These are phyloP conservation scores for Thomomys bottae DNA, from an alignment of 2,113 vertebrate genomes.

Conservation along the genomic window DNA sequence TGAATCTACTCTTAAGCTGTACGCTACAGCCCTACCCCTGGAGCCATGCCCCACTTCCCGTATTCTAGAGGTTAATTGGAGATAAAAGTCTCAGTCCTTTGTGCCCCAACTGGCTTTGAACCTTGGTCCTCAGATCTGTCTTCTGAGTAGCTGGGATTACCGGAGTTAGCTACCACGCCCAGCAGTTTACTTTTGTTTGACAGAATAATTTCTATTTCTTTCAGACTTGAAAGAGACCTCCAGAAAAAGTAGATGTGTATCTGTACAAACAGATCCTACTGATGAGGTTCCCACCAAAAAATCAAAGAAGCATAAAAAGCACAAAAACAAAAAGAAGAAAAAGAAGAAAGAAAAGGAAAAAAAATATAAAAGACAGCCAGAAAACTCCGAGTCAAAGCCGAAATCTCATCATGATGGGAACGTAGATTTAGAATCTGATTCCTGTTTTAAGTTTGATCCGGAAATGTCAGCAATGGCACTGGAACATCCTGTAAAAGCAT, in stretches of 20 bases:
- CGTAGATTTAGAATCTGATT: conserved; percentile 85
- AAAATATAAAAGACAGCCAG: conserved; percentile 87
- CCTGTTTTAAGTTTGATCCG: conserved; percentile 86
- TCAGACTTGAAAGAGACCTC: conserved; percentile 85
- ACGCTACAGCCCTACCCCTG: too few species aligned
- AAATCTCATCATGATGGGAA: conserved; percentile 88
- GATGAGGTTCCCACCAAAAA: conserved; percentile 90
- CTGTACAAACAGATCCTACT: conserved; percentile 87
- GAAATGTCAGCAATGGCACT: conserved; percentile 74
- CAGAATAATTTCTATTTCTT: conserved; percentile 76
- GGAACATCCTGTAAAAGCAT: conserved; percentile 74
- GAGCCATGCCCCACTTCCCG: too few species aligned
- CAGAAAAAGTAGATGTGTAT: conserved; percentile 85
- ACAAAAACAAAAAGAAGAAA: conserved; percentile 96
- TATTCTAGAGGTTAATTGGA: too few species aligned
- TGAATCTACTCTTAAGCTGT: not conserved
- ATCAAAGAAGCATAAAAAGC: conserved; percentile 97
- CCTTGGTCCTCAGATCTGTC: too few species aligned
- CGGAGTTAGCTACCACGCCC: too few species aligned
- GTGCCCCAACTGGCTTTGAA: too few species aligned
- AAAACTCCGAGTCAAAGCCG: conserved; percentile 82
- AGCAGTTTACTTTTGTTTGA: conserved; percentile 14
- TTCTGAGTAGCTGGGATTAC: too few species aligned
- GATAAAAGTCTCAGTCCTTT: too few species aligned
- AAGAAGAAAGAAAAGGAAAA: conserved; percentile 94